These are phyloP conservation scores for Gymnopithys bicolor DNA, from an alignment of 2,797 vertebrate species.

Conservation along the genomic window DNA sequence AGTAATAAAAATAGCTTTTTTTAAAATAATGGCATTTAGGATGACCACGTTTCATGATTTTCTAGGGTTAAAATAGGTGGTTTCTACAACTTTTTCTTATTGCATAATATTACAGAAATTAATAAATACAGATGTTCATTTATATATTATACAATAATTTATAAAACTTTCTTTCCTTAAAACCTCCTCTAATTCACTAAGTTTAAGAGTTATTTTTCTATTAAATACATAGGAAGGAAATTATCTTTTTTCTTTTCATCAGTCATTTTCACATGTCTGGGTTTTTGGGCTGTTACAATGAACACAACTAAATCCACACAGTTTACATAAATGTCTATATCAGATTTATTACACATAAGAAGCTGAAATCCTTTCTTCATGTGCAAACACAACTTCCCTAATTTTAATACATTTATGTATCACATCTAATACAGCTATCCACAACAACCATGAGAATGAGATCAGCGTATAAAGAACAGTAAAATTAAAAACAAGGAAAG, in stretches of 20 bases:
- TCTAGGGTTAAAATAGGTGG: neutral
- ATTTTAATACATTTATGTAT: neutral
- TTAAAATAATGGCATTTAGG: neutral
- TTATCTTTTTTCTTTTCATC: neutral
- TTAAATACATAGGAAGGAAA: neutral
- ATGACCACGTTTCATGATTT: neutral
- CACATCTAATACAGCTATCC: neutral
- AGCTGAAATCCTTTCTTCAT: neutral
- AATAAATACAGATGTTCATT: constrained; percentile 1
- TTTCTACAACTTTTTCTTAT: neutral
- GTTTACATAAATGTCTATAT: neutral
- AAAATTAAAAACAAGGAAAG: neutral
- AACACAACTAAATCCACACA: neutral
- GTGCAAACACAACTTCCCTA: neutral
- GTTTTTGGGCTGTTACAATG: neutral
- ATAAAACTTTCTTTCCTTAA: neutral
- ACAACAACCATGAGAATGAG: neutral
- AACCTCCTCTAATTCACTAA: neutral
- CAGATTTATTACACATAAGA: neutral
- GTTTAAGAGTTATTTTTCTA: neutral
- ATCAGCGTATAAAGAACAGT: neutral
- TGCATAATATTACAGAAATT: neutral
- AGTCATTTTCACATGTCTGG: neutral
- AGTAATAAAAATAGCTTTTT: neutral
- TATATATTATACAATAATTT: neutral